phyloP scores from a whole-genome alignment of 2,113 vertebrate genomes.

The Phrynocephalus versicolor region DNA sequence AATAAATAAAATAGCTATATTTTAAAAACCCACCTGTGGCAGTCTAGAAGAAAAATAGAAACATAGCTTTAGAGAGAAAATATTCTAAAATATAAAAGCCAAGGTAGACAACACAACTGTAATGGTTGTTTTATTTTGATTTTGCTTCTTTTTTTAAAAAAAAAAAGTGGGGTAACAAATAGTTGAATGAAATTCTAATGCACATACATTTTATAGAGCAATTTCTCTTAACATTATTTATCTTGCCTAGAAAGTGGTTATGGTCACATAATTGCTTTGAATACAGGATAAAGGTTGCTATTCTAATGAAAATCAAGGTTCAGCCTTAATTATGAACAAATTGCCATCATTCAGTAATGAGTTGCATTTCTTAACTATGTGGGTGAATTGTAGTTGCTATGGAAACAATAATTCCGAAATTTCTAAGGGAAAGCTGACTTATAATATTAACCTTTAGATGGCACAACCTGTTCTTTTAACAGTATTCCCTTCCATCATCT shows the following conservation, averaged over 20 bases:
- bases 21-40: not conserved
- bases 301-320: not conserved
- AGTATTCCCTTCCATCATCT: not conserved
- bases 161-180: not conserved
- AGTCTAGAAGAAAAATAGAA: not conserved
- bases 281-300: not conserved
- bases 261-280: not conserved
- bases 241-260: not conserved
- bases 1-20: not conserved
- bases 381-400: slow-evolving; percentile 9
- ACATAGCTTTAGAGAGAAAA: not conserved
- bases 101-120: not conserved
- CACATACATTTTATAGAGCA: not conserved
- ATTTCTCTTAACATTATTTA: not conserved
- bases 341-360: not conserved
- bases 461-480: not conserved
- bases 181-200: not conserved
- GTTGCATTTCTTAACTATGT: not conserved
- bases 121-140: not conserved
- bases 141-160: not conserved
- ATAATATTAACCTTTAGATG: not conserved
- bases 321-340: slow-evolving; percentile 3
- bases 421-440: not conserved
- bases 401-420: slow-evolving; percentile 12
- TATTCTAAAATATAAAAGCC: not conserved